phyloP scores from a whole-genome alignment of 2,113 vertebrate genomes.

The Chaetorhynchus papuensis region DNA sequence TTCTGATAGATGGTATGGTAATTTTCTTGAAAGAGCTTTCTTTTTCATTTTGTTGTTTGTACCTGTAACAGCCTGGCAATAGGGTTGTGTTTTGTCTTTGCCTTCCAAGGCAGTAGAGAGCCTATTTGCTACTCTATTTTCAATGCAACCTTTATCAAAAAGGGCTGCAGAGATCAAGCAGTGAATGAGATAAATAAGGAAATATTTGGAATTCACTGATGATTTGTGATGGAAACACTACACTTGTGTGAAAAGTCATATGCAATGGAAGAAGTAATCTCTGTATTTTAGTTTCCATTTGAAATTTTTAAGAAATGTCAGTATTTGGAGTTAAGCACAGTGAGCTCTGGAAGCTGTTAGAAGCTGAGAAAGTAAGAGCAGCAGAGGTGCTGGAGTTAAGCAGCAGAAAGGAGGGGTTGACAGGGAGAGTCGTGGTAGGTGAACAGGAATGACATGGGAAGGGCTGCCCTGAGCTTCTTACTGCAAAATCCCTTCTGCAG shows the following conservation, averaged over 20 bases:
- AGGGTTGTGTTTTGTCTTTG: neutral
- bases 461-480: neutral
- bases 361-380: neutral
- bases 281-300: neutral
- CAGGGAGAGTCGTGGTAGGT: too few relatives aligned
- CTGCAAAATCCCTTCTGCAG: neutral
- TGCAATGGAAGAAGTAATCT: neutral
- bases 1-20: neutral
- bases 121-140: neutral
- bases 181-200: neutral
- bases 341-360: neutral
- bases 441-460: neutral
- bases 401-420: neutral
- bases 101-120: neutral
- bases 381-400: neutral
- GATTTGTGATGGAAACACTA: neutral
- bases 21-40: neutral
- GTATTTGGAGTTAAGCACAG: neutral
- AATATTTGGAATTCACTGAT: neutral
- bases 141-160: neutral
- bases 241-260: neutral
- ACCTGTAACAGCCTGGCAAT: fast-evolving
- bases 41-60: neutral
- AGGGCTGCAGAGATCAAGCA: neutral
- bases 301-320: neutral